Evolutionary conservation across 2,888 invertebrate species (phyloP), one percentile per base, ranked within the genome.

Genomic region (Mayetiola destructor): DNA sequence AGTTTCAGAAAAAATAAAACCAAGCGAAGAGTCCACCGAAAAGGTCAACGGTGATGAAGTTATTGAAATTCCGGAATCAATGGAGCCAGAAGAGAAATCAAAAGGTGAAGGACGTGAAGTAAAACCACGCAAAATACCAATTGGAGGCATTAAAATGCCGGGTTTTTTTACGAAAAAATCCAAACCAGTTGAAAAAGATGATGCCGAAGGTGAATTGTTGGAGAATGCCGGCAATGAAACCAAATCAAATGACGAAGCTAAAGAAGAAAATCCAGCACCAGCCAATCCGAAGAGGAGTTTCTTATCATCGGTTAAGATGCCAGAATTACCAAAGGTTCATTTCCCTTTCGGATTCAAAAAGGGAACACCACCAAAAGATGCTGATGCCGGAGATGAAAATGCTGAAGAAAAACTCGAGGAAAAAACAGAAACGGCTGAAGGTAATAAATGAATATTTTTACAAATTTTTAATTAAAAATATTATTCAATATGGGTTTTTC

Each of bases 131-230:
- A 88, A 86, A 68, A 87, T 88, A 64, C 88, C 88, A 4, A 88
- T 88, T 65, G 88, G 88, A 55, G 88, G 86, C n/a, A 85, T 88
- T 61, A 87, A 88, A 73, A 84, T 88, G 80, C 88, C 88, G 4
- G 88, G 88, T 16, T 88, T 88, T 73, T 88, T 88, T 66, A 84
- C 82, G 59, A 81, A 84, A 63, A 83, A 83, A 63, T 85, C 86
- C 61, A 82, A 81, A 67, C 84, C 84, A 79, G 62, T 79, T 76
- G 71, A 87, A 81, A 80, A 69, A 30, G 72, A 72, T 57, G 72
- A 71, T 20, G 73, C 73, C 54, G 71, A 77, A 61, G 73, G 73
- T 36, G 75, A 75, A 60, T 68, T 73, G 16, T 63, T 73, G 12
- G 73, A 76, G 57, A 73, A 74, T 59, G 73, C 72, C 56, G 73